Conservation (phyloP, 2,888 invertebrate species). For the Acleris literana region DNA sequence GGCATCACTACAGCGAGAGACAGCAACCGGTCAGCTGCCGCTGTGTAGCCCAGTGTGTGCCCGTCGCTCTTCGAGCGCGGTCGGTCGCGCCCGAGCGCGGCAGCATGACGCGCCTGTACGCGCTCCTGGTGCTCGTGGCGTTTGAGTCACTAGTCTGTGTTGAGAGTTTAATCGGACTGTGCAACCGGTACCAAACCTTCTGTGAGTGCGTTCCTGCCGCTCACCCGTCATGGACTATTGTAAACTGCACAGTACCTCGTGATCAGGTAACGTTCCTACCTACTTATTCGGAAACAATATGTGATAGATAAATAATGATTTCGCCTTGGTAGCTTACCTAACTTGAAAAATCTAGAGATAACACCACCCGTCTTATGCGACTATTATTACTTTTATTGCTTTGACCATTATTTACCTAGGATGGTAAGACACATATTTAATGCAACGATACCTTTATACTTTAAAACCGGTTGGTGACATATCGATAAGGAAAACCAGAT, state of each 20-base stretch:
- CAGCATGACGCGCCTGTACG: conserved; percentile 64
- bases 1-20: conserved; percentile 60
- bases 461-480: conserved; percentile 14
- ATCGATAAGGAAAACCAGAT: conserved; percentile 3
- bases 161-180: conserved; percentile 67
- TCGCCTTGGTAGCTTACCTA: neutral
- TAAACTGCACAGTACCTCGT: conserved; percentile 85
- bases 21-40: conserved; percentile 44
- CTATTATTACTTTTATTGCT: too few relatives aligned
- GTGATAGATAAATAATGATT: neutral
- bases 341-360: neutral
- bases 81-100: conserved; percentile 69
- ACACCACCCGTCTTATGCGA: too few relatives aligned
- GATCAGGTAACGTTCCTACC: conserved; percentile 80
- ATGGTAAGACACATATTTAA: too few relatives aligned
- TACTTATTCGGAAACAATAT: conserved; percentile 3
- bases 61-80: conserved; percentile 65
- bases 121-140: conserved; percentile 81
- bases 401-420: too few relatives aligned
- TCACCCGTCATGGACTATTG: conserved; percentile 83
- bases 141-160: conserved; percentile 58
- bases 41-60: conserved; percentile 58
- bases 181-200: conserved; percentile 73
- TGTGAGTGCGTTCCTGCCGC: conserved; percentile 84
- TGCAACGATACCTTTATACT: neutral